A percentile compares a stretch with the other conserved stretches of the same genome.
phyloP scores from a whole-genome alignment of 37 sponge, comb jelly and placozoan species.

The Cladorhizidae sp. region DNA sequence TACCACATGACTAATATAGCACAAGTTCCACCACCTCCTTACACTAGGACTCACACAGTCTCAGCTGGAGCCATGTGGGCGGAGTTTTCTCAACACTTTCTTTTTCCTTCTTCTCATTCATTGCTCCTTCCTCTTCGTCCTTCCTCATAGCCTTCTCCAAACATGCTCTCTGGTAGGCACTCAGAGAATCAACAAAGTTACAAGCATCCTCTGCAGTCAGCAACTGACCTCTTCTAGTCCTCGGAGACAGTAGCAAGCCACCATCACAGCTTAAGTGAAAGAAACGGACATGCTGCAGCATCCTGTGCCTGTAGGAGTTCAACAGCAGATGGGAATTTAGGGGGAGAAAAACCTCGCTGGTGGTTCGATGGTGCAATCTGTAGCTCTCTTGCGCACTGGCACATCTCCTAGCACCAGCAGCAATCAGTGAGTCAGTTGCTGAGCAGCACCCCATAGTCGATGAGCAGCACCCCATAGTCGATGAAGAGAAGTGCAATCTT shows the following conservation, averaged over 20 bases:
- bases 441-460: not conserved
- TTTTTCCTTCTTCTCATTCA: not conserved
- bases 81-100: not conserved
- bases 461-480: not conserved
- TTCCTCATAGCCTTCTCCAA: conserved; percentile 14
- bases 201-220: conserved; percentile 13
- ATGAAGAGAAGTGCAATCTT: not conserved
- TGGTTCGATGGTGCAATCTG: too few relatives aligned
- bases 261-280: not conserved
- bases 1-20: not conserved
- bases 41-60: conserved; percentile 21
- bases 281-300: too few relatives aligned
- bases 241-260: not conserved
- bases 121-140: not conserved
- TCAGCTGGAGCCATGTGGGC: conserved; percentile 45
- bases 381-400: too few relatives aligned
- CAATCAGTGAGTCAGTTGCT: too few relatives aligned
- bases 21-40: not conserved
- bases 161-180: not conserved
- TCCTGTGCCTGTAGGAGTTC: too few relatives aligned
- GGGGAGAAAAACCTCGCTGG: too few relatives aligned
- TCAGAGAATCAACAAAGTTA: conserved; percentile 14
- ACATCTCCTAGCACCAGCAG: too few relatives aligned
- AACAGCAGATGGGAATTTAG: too few relatives aligned
- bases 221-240: not conserved